These are phyloP conservation scores for Peromyscus maniculatus DNA, from an alignment of 2,113 vertebrate species.

Conservation along the genomic window DNA sequence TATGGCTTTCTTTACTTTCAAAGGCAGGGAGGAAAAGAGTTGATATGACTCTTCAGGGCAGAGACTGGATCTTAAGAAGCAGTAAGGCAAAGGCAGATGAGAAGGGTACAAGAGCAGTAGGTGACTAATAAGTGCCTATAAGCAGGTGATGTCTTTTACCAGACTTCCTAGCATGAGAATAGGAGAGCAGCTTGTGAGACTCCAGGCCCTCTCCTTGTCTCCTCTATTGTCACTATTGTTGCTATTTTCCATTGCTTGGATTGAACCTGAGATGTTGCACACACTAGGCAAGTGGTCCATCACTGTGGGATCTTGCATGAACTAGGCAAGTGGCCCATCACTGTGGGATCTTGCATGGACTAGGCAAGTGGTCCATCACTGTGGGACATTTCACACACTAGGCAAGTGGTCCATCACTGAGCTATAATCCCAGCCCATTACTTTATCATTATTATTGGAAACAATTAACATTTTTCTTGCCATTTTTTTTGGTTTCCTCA, in stretches of 20 bases:
- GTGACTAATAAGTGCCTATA: not conserved
- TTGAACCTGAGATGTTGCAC: not conserved
- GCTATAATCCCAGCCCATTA: not conserved
- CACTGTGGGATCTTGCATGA: not conserved
- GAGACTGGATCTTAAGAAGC: not conserved
- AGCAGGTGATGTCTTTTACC: not conserved
- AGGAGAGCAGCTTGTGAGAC: not conserved
- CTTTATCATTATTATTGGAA: not conserved
- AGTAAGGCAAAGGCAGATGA: not conserved
- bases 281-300: too few species aligned
- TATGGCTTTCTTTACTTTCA: not conserved
- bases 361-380: too few species aligned
- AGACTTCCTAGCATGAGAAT: not conserved
- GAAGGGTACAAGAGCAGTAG: not conserved
- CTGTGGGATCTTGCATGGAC: too few species aligned
- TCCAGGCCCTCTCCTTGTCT: not conserved
- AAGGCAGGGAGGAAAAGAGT: not conserved
- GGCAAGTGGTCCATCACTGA: not conserved
- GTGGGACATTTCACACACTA: not conserved
- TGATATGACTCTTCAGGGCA: not conserved
- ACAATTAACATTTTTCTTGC: not conserved
- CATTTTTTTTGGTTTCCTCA: conserved; percentile 34
- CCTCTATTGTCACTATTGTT: too few species aligned
- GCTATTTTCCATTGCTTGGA: not conserved
- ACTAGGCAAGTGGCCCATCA: too few species aligned